Evolutionary conservation across 1,140 invertebrate genomes (phyloP).

Genomic region (Drosophila busckii): DNA sequence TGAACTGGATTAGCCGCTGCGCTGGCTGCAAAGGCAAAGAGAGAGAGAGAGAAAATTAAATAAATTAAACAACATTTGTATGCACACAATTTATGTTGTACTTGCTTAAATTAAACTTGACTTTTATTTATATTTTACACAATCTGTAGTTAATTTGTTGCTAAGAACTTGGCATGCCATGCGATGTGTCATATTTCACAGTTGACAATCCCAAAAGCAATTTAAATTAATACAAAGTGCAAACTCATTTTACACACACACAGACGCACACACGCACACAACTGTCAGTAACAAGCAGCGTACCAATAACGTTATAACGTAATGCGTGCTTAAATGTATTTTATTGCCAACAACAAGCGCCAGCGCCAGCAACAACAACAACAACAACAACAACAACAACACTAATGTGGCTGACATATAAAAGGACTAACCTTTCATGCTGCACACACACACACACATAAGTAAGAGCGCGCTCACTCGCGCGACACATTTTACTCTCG

Average conservation of each 20-base stretch:
- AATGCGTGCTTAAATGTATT: constrained; percentile 75
- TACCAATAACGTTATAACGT: constrained; percentile 63
- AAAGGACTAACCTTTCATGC: constrained; percentile 39
- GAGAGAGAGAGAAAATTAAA: neutral
- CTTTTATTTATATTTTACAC: neutral
- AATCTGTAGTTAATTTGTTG: constrained; percentile 49
- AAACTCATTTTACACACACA: constrained; percentile 39
- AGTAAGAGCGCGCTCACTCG: constrained; percentile 11
- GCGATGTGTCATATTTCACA: constrained; percentile 46
- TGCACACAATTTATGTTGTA: constrained; percentile 15
- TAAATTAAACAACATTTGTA: too few species aligned
- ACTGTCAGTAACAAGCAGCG: constrained; percentile 65
- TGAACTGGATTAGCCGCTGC: constrained; percentile 26
- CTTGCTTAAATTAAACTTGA: constrained; percentile 1
- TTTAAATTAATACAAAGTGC: constrained; percentile 72
- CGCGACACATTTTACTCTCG: constrained; percentile 18
- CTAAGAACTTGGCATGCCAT: constrained; percentile 44
- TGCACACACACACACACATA: constrained; percentile 4
- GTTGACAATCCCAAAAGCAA: constrained; percentile 66
- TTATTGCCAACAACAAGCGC: constrained; percentile 58
- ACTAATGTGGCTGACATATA: constrained; percentile 36
- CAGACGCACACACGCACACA: constrained; percentile 3
- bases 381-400: constrained; percentile 24
- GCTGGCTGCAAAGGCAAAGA: constrained; percentile 34
- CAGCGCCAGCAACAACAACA: constrained; percentile 33